Base-by-base conservation (phyloP, 1,140 invertebrate species). In the Drosophila hydei region DNA sequence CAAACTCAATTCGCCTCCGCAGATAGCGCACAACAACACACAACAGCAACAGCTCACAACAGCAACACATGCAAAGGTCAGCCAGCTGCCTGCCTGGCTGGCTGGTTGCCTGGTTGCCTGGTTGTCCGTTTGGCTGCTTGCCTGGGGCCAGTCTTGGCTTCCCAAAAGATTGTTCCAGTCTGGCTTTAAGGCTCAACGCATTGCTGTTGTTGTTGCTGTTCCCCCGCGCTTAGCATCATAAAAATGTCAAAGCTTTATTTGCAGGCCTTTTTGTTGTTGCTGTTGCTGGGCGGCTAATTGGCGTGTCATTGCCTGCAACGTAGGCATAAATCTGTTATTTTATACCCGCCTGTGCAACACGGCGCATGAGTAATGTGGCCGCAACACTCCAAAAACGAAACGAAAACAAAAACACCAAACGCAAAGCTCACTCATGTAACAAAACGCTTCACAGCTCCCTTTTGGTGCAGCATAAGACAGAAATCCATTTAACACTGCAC, bases 161-260 rank as follows among this genome's bases (percentile, higher is more conserved):
- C 67, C 65, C 74, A 75, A 69, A 75, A 33, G 79, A 75, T 87
- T 76, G 70, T 75, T 71, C 70, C 80, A 87, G 81, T 71, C 54
- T 47, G 23, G 33, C 67, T 43, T 54, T 51, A 45, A 56, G 27
- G 42, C 50, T 48, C 43, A 59, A 40, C 9, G 25, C 40, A 55
- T 40, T 56, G 25, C 12, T 48, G 43, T n/a, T 56, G 14, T 38
- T 65, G 43, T 30, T 67, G 60, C 30, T 62, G 73, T 77, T 62
- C 50, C 76, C 69, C 68, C 74, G 80, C 87, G 30, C 30, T 89
- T 89, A 77, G 77, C 88, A 87, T 89, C 87, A 89, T 89, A 89
- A 89, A 89, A 89, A 89, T 87, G 87, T 89, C 87, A 89, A 90
- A 87, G 87, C 81, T 80, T 85, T 89, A 89, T 89, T 89, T 89